Base-by-base conservation (phyloP, 2,888 invertebrate genomes). In the Leptura quadrifasciata region DNA sequence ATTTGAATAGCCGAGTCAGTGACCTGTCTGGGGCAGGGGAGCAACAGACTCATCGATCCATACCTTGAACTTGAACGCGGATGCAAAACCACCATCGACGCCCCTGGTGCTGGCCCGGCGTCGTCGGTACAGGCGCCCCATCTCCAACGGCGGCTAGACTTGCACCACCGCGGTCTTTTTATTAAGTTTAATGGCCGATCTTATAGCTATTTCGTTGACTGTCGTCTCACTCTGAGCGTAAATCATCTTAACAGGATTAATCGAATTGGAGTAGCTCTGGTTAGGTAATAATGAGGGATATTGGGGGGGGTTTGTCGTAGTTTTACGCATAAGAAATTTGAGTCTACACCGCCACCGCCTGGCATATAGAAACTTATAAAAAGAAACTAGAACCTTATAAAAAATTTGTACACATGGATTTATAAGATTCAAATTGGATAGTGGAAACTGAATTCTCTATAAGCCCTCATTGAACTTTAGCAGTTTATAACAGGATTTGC, bases 21-120 rank as follows among this genome's bases (percentile, higher is more conserved):
- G 74, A 74, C 68, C 74, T 64, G 74, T 67, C 74, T 67, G 65
- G 69, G 52, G 31, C 67, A 61, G 39, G 61, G 69, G 57, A 69
- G 69, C 67, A 73, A 52, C 74, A 69, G 74, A n/a, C 69, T 54
- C 74, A 74, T 74, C 74, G 74, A 74, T 74, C 74, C 74, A 54
- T 63, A 69, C 74, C 74, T 74, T 74, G 74, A 74, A 74, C 74
- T 74, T 74, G 74, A 63, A 74, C 39, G 69, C 24, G 74, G 54
- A 20, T 52, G 54, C 31, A 31, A 21, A 24, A 54, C 67, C 61
- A 17, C 18, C 64, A 24, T 15, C 31, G 5, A 55, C 60, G 64
- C 58, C 60, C 47, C 71, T 58, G 71, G 54, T 67, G 67, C 54
- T 67, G 35, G 63, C 67, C 55, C 55, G 67, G 60, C 47, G 47